Conservation (phyloP, 2,888 invertebrate species). For the Ypsolopha scabrella region DNA sequence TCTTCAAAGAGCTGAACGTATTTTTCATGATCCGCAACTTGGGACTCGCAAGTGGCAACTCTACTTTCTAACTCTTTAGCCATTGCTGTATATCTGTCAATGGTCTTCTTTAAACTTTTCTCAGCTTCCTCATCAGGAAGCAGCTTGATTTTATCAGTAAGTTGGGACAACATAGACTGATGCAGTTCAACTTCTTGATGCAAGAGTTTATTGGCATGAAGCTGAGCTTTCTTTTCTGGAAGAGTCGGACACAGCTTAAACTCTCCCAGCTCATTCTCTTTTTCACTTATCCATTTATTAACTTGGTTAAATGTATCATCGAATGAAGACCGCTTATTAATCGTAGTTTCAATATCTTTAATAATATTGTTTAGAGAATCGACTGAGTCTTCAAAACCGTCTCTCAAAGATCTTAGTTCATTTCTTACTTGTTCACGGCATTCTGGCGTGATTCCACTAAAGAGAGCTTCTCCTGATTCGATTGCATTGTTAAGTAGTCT, state of each 20-base stretch:
- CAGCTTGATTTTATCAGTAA: slow-evolving; percentile 84
- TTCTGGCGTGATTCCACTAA: slow-evolving; percentile 87
- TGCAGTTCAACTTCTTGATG: slow-evolving; percentile 90
- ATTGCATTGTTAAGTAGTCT: slow-evolving; percentile 81
- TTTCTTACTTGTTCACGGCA: slow-evolving; percentile 87
- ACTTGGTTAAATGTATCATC: slow-evolving; percentile 93
- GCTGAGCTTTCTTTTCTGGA: slow-evolving; percentile 88
- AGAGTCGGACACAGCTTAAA: slow-evolving; percentile 82
- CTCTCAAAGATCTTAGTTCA: slow-evolving; percentile 83
- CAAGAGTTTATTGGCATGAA: slow-evolving; percentile 83
- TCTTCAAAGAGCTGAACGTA: slow-evolving; percentile 86
- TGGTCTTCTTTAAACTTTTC: slow-evolving; percentile 78
- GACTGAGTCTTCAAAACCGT: slow-evolving; percentile 85
- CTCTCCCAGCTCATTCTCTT: slow-evolving; percentile 78
- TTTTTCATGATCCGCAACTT: slow-evolving; percentile 84
- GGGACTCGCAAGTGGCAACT: slow-evolving; percentile 75
- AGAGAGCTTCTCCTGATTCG: slow-evolving; percentile 89
- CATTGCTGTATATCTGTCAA: slow-evolving; percentile 78
- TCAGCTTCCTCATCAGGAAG: slow-evolving; percentile 85
- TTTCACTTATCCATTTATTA: slow-evolving; percentile 87
- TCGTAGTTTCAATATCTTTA: slow-evolving; percentile 88
- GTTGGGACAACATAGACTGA: slow-evolving; percentile 84
- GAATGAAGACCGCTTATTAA: slow-evolving; percentile 92
- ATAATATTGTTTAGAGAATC: slow-evolving; percentile 87
- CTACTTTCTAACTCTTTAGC: slow-evolving; percentile 76